phyloP scores from a whole-genome alignment of 2,888 invertebrate genomes.

The Lycaena phlaeas region DNA sequence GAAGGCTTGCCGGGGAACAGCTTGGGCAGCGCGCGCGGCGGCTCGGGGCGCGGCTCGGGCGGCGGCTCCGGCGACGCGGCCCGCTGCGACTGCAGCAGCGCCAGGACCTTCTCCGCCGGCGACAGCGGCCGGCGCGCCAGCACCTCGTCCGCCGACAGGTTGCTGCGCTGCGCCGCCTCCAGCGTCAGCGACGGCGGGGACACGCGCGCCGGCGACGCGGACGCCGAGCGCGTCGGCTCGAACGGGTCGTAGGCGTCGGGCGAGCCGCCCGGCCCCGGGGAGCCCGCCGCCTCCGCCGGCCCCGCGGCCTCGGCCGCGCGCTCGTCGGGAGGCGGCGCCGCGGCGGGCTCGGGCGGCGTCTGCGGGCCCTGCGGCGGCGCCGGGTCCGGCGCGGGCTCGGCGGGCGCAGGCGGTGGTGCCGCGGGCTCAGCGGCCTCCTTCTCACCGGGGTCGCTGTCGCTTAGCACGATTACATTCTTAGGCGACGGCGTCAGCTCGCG shows the following conservation, averaged over 20 bases:
- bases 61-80: constrained; percentile 52
- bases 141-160: constrained; percentile 61
- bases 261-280: constrained; percentile 80
- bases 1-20: constrained; percentile 65
- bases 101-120: constrained; percentile 74
- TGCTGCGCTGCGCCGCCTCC: constrained; percentile 63
- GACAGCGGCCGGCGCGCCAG: constrained; percentile 63
- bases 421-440: constrained; percentile 38
- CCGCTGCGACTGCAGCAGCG: constrained; percentile 66
- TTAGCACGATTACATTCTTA: constrained; percentile 85
- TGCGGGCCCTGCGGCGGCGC: constrained; percentile 78
- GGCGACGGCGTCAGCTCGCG: constrained; percentile 87
- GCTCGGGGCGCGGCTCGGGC: constrained; percentile 50
- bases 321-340: constrained; percentile 11
- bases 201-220: constrained; percentile 73
- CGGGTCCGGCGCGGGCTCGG: constrained; percentile 30
- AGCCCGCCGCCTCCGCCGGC: constrained; percentile 58
- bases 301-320: too few relatives aligned
- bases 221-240: constrained; percentile 89
- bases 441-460: constrained; percentile 82
- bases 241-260: constrained; percentile 93
- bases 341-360: constrained; percentile 70
- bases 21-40: constrained; percentile 66
- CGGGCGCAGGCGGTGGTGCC: constrained; percentile 36
- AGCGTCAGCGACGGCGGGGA: constrained; percentile 40